phyloP scores from a whole-genome alignment of 2,888 invertebrate species.

The Tigriopus californicus region DNA sequence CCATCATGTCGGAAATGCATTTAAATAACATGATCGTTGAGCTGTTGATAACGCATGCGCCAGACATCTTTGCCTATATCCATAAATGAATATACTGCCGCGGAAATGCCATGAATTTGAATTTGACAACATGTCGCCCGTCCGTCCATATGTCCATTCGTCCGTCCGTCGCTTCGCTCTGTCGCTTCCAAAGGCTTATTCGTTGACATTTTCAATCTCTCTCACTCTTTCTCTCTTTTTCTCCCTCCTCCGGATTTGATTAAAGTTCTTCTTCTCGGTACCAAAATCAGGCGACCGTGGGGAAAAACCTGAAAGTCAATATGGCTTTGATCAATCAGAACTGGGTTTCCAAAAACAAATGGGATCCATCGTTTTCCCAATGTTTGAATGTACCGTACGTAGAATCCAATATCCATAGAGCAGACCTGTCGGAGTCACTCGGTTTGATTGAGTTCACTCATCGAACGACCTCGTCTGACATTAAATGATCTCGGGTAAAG shows the following conservation, averaged over 20 bases:
- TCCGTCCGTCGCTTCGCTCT: background rate
- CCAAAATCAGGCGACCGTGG: too few relatives aligned
- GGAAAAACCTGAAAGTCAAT: too few relatives aligned
- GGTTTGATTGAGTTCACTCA: too few relatives aligned
- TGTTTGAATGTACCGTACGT: too few relatives aligned
- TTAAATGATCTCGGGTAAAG: too few relatives aligned
- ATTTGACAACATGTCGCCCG: background rate
- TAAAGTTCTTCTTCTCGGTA: too few relatives aligned
- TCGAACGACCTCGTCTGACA: too few relatives aligned
- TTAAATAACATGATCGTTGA: slow-evolving; percentile 2
- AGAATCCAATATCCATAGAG: too few relatives aligned
- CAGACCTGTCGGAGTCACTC: too few relatives aligned
- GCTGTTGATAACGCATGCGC: background rate
- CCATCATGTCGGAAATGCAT: background rate
- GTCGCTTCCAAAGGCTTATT: background rate
- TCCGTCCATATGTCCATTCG: background rate
- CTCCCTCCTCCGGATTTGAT: background rate
- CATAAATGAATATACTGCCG: background rate
- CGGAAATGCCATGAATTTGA: background rate
- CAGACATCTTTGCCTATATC: background rate
- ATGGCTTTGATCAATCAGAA: too few relatives aligned
- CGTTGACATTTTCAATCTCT: background rate
- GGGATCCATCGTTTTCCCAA: too few relatives aligned
- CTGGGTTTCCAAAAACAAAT: too few relatives aligned
- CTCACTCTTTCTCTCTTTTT: background rate